Evolutionary conservation across 2,113 vertebrate genomes (phyloP).

Genomic region (Chamaetylas fuelleborni): DNA sequence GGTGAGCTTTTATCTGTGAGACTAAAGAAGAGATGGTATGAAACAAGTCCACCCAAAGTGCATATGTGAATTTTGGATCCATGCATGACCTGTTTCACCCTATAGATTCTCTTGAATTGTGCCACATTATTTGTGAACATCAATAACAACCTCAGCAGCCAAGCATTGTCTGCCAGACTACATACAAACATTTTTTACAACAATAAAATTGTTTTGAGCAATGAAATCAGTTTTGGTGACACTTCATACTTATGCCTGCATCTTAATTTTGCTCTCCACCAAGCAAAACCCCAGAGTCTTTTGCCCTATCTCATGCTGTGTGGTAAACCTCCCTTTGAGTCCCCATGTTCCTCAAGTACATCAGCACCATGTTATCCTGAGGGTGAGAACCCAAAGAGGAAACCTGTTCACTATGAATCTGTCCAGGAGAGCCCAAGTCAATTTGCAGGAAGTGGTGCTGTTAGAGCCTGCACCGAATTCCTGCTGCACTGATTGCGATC

Average conservation of each 20-base stretch:
- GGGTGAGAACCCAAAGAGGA: not conserved
- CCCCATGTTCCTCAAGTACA: not conserved
- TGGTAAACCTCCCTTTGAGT: not conserved
- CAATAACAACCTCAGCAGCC: not conserved
- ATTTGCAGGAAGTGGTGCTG: not conserved
- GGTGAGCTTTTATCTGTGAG: not conserved
- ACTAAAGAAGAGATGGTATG: not conserved
- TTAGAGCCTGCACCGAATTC: not conserved
- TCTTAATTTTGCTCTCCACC: not conserved
- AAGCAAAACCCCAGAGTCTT: not conserved
- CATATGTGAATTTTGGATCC: not conserved
- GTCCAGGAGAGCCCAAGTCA: not conserved
- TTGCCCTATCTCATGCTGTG: not conserved
- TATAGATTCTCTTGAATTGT: not conserved
- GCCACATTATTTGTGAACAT: not conserved
- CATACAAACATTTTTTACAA: not conserved
- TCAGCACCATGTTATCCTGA: not conserved
- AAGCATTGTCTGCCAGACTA: not conserved
- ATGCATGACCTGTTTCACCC: not conserved
- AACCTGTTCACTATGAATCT: not conserved
- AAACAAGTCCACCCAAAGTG: not conserved
- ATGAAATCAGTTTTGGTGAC: not conserved
- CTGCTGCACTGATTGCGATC: not conserved
- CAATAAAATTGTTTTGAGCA: not conserved
- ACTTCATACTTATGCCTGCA: not conserved